These are phyloP conservation scores for Acanthurus lineatus DNA, from an alignment of 2,797 vertebrate genomes.

Conservation along the genomic window DNA sequence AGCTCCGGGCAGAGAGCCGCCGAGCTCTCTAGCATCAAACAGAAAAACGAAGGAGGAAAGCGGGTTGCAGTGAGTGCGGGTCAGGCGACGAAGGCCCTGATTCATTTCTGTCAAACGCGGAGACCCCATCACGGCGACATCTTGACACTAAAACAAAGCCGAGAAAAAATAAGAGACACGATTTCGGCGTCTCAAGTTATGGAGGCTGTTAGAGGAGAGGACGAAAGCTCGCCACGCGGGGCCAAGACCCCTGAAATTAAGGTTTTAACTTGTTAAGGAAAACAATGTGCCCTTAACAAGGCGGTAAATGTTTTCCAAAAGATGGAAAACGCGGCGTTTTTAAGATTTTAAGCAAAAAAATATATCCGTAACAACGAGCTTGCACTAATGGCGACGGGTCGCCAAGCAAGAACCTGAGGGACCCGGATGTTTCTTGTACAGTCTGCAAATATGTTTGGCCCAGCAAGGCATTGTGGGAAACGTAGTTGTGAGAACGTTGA, in stretches of 20 bases:
- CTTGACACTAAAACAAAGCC: slow-evolving; percentile 83
- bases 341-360: slow-evolving; percentile 67
- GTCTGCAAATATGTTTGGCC: slow-evolving; percentile 32
- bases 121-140: slow-evolving; percentile 98
- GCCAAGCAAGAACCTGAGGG: slow-evolving; percentile 87
- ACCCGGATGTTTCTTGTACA: slow-evolving; percentile 89
- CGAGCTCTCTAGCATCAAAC: slow-evolving; percentile 85
- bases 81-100: slow-evolving; percentile 90
- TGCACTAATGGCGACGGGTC: slow-evolving; percentile 94
- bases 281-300: slow-evolving; percentile 70
- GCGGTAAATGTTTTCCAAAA: slow-evolving; percentile 73
- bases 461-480: slow-evolving; percentile 74
- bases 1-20: slow-evolving; percentile 87
- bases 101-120: slow-evolving; percentile 94
- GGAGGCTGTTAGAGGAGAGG: slow-evolving; percentile 56
- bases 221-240: slow-evolving; percentile 80
- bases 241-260: slow-evolving; percentile 76
- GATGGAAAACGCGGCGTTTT: slow-evolving; percentile 74
- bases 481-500: slow-evolving; percentile 60
- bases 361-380: slow-evolving; percentile 31
- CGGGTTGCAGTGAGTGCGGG: slow-evolving; percentile 86
- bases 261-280: slow-evolving; percentile 60
- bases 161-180: slow-evolving; percentile 86
- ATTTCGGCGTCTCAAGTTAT: slow-evolving; percentile 83
- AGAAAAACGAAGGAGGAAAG: slow-evolving; percentile 73